phyloP scores from a whole-genome alignment of 2,888 invertebrate species.

The Dynastes tityus region DNA sequence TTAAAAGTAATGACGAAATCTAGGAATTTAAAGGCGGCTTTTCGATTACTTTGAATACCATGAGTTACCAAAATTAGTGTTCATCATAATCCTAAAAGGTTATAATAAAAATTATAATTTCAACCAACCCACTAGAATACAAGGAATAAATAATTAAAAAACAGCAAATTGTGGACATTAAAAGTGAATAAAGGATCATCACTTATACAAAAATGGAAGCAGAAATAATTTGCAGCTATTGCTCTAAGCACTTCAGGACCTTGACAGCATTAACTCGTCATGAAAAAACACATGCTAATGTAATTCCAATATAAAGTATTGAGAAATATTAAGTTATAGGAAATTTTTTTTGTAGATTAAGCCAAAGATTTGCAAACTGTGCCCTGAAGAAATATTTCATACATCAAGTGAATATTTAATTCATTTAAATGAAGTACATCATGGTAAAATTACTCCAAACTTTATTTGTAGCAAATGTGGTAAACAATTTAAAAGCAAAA shows the following conservation, averaged over 20 bases:
- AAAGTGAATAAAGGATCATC: background rate
- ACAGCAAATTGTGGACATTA: background rate
- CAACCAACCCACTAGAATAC: background rate
- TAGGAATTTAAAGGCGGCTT: too few relatives aligned
- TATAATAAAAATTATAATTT: background rate
- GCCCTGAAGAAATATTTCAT: conserved; percentile 62
- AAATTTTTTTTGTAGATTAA: conserved; percentile 19
- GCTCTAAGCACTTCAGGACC: conserved; percentile 37
- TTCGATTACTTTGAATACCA: too few relatives aligned
- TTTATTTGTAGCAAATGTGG: conserved; percentile 70
- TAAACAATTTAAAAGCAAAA: conserved; percentile 68
- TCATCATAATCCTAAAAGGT: background rate
- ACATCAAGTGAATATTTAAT: conserved; percentile 66
- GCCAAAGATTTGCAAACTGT: conserved; percentile 57
- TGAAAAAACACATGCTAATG: conserved; percentile 27
- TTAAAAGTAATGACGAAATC: too few relatives aligned
- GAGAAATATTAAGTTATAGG: background rate
- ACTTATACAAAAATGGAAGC: background rate
- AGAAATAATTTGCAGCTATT: conserved; percentile 22
- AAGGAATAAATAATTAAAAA: background rate
- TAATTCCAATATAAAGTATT: background rate
- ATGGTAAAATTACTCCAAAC: conserved; percentile 66
- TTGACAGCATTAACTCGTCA: conserved; percentile 36
- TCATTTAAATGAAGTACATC: conserved; percentile 68
- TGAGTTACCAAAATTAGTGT: too few relatives aligned